Percentiles rank a stretch among this genome's conserved stretches.
phyloP scores from a whole-genome alignment of 2,797 vertebrate genomes.

The Brotula barbata region DNA sequence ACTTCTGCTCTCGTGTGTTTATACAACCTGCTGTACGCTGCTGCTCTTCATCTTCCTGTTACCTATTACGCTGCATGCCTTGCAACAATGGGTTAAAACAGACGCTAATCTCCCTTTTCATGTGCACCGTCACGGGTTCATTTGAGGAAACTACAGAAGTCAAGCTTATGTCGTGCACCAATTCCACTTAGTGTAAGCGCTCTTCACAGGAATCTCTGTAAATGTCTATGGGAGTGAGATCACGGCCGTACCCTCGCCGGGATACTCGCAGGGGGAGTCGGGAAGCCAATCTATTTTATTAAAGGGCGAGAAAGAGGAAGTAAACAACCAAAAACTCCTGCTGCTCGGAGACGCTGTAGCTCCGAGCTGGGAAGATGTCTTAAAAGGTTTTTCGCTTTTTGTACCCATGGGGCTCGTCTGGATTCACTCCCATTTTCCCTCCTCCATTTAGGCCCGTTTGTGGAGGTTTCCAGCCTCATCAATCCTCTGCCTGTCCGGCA shows the following conservation, averaged over 20 bases:
- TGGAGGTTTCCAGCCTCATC: constrained; percentile 56
- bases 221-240: constrained; percentile 56
- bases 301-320: constrained; percentile 37
- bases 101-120: constrained; percentile 17
- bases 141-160: constrained; percentile 46
- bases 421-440: constrained; percentile 61
- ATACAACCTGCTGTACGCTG: constrained; percentile 47
- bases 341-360: constrained; percentile 31
- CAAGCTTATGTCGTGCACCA: neutral
- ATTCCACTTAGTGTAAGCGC: constrained; percentile 18
- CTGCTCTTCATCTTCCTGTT: constrained; percentile 48
- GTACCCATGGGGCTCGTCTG: constrained; percentile 52
- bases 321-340: constrained; percentile 31
- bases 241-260: constrained; percentile 30
- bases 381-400: constrained; percentile 43
- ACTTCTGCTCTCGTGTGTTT: constrained; percentile 66
- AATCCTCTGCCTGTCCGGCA: constrained; percentile 44
- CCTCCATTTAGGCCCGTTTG: constrained; percentile 59
- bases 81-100: constrained; percentile 12
- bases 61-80: constrained; percentile 22
- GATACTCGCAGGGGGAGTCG: constrained; percentile 44
- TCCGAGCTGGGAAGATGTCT: constrained; percentile 32
- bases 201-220: constrained; percentile 44
- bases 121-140: constrained; percentile 48
- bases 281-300: constrained; percentile 52